Base-by-base conservation (phyloP, 64 coral and sea anemone species). In the Anthopleura sola region DNA sequence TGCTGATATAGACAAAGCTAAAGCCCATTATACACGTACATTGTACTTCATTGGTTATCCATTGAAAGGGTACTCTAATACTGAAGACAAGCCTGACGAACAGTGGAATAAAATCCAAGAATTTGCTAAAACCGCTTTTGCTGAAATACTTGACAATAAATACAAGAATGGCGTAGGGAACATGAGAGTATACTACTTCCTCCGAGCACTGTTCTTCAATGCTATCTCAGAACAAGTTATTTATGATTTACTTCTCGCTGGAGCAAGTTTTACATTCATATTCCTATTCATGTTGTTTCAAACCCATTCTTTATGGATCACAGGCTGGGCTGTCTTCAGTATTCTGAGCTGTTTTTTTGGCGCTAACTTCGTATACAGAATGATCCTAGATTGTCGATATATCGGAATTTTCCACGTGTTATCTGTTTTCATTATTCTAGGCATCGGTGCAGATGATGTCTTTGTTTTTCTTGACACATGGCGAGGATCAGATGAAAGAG, bases 401-500 rank as follows among this genome's bases (percentile, higher is more conserved):
- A 98, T 98, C 38, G 96, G 96, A 15, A 94, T 94, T 87, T 98
- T 98, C 39, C 96, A 98, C 71, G 96, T 98, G 6, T 90, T 98
- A 6, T 94, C 92, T 23, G 92, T 98, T 78, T 98, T 98, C 78
- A 98, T 98, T 58, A 98, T 98, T 49, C 84, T 98, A 5, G 92
- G 96, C 5, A 98, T 98, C 83, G 96, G 96, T 9, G 93, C 96
- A 31, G 96, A 98, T 53, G 92, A 98, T 89, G 92, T 98, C 16
- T 98, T 98, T 89, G 92, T 98, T 81, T 98, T 98, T 82, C 79
- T 98, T 68, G 96, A 98, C 62, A 90, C 92, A 55, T 98, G 96
- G 96, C 91, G 89, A 80, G 86, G 74, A 38, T 89, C 92, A 18
- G 91, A 93, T 81, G 75, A 85, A 39, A 78, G 75, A 26, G 15